Base-by-base conservation (phyloP, 2,113 vertebrate genomes). In the Hippocampus abdominalis region DNA sequence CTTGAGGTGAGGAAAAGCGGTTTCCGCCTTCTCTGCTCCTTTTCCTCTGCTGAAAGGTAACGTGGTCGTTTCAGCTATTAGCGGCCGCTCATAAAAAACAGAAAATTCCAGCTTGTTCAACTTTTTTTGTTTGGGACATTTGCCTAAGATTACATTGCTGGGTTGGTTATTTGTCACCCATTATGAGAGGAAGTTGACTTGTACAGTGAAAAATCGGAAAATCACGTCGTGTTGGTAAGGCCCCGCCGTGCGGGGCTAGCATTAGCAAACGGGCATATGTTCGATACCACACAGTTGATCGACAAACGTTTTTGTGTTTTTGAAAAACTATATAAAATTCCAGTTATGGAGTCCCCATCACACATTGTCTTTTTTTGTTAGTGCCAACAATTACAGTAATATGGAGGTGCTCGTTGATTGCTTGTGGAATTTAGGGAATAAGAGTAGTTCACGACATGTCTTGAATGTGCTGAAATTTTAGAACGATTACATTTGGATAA, bases 21-120 rank as follows among this genome's bases (percentile, higher is more conserved):
- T 39, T 89, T 91, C 86, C 81, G 89, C 70, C 72, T 85, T 90
- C 84, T 86, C 82, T 46, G 46, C 74, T 86, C 85, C 91, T 90
- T 78, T 92, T 90, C 86, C 86, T 82, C 73, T 79, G 86, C 82
- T 82, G 78, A 79, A 91, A 92, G 92, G 92, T 92, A 93, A 91
- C 91, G 92, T 93, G 91, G 88, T 92, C 88, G 69, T 5, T 10
- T 76, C 81, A 42, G 73, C 67, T 8, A 77, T 51, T 73, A 64
- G 0, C 23, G 76, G 39, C 23, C 16, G 27, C 1, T 23, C 0
- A 46, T 68, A 80, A 89, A 82, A 5, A 64, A 1, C 0, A 60
- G 2, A 62, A 78, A 0, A 81, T 76, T 2, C 0, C 3, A 23
- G 0, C 10, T 0, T 9, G 0, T 12, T 0, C 39, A 8, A 15